Evolutionary conservation across 2,113 vertebrate species (phyloP).

Genomic region (Melanocharis versteri): DNA sequence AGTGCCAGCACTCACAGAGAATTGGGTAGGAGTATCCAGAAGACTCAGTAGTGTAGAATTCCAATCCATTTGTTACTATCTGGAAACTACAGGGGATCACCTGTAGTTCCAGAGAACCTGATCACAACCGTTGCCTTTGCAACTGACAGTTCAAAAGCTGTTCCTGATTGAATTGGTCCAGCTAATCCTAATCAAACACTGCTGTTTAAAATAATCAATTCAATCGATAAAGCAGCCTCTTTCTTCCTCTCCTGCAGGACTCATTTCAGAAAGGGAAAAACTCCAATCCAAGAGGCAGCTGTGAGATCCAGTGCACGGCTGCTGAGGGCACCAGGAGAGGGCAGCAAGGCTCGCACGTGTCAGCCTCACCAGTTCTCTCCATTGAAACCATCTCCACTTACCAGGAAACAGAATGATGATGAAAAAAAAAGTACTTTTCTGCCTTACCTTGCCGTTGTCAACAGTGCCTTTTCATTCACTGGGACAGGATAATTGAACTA

Average conservation of each 20-base stretch:
- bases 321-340: conserved; percentile 14
- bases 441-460: neutral
- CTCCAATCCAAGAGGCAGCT: neutral
- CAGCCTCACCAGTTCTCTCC: neutral
- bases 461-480: neutral
- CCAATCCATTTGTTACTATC: neutral
- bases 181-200: neutral
- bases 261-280: neutral
- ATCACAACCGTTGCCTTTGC: neutral
- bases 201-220: neutral
- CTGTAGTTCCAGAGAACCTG: neutral
- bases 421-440: neutral
- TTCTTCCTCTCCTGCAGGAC: conserved; percentile 19
- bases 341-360: neutral
- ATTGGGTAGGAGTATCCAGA: neutral
- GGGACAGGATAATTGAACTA: neutral
- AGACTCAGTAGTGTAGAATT: neutral
- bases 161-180: neutral
- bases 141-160: neutral
- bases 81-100: neutral
- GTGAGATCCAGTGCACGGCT: neutral
- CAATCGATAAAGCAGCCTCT: neutral
- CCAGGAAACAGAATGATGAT: neutral
- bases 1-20: neutral
- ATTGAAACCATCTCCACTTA: neutral